Evolutionary conservation across 2,797 vertebrate genomes (phyloP).

Genomic region (Liasis olivaceus): DNA sequence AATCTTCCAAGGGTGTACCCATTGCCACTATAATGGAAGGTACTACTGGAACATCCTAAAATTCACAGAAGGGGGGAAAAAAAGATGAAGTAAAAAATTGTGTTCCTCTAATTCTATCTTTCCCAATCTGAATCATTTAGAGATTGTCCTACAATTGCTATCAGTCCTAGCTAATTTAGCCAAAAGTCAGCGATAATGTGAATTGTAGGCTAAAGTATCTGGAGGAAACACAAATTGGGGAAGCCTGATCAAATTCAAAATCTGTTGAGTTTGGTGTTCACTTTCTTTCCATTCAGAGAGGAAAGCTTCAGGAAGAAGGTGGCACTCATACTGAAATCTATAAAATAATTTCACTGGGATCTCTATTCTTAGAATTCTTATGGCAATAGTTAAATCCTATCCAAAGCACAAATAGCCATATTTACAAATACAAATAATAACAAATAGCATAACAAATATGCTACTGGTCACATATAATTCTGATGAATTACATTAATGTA

Average conservation of each 20-base stretch:
- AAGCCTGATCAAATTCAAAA: no score
- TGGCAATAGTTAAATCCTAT: background rate
- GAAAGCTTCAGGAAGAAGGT: background rate
- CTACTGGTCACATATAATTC: background rate
- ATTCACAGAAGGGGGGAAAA: background rate
- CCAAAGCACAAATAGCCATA: background rate
- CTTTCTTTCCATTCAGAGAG: background rate
- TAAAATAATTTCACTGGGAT: background rate
- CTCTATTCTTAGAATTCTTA: background rate
- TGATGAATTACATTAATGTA: background rate
- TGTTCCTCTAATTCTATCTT: no score
- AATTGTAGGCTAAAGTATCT: background rate
- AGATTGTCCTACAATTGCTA: background rate
- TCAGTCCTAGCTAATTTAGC: background rate
- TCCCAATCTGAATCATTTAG: background rate
- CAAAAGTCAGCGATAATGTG: background rate
- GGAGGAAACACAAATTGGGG: background rate
- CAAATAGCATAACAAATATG: no score
- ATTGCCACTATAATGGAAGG: no score
- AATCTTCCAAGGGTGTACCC: no score
- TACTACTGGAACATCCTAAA: no score
- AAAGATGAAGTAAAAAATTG: background rate
- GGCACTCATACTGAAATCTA: background rate
- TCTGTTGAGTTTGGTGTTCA: background rate
- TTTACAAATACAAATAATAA: no score